Evolutionary conservation across 2,888 invertebrate genomes (phyloP).

Genomic region (Acronicta alni): DNA sequence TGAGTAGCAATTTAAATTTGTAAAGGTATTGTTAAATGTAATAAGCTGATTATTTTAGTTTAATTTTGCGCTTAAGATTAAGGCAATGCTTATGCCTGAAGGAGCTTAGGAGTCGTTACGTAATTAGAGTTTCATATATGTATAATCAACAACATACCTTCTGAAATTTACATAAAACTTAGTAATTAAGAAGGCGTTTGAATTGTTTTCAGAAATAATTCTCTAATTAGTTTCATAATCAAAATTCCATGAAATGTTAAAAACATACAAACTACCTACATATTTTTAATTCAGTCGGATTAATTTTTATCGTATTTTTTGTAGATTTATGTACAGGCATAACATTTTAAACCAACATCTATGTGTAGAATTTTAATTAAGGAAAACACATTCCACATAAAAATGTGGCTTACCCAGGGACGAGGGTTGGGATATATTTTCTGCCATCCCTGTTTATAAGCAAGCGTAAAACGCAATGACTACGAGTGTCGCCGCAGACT

Average conservation of each 20-base stretch:
- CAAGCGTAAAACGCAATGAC: constrained; percentile 20
- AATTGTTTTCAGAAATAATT: neutral
- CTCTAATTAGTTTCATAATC: neutral
- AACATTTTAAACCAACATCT: constrained; percentile 10
- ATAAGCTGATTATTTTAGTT: neutral
- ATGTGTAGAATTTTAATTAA: constrained; percentile 35
- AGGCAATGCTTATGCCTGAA: no score
- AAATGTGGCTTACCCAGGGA: neutral
- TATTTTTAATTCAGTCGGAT: no score
- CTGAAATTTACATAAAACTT: no score
- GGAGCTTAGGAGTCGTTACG: no score
- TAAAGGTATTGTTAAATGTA: neutral
- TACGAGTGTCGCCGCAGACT: constrained; percentile 19
- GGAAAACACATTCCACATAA: constrained; percentile 18
- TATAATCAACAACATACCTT: no score
- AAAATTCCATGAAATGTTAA: neutral
- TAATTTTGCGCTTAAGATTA: no score
- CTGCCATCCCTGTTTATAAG: constrained; percentile 9
- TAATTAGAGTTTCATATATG: no score
- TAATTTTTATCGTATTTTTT: neutral
- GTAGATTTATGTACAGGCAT: neutral
- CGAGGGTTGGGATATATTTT: constrained; percentile 20
- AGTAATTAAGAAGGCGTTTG: no score
- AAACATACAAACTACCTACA: no score
- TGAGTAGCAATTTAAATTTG: neutral